Evolutionary conservation across 2,797 vertebrate genomes (phyloP), one percentile per base, ranked within the genome.

Genomic region (Sardinella longiceps): DNA sequence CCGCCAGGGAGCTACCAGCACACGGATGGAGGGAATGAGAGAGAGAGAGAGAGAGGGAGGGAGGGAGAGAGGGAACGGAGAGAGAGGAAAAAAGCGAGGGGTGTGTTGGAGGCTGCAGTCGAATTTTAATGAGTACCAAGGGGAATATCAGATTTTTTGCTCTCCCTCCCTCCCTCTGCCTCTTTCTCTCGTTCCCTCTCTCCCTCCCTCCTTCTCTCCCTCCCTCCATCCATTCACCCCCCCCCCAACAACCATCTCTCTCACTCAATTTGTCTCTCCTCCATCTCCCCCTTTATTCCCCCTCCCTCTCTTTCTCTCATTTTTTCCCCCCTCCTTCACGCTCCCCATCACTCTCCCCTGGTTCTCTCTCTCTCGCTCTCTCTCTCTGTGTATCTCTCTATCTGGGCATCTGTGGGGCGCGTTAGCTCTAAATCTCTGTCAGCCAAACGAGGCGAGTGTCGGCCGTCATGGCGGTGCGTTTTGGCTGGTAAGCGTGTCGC

Each of bases 111-210:
- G 91, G 48, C 86, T 90, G 88, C 86, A 86, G 95, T 93, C 91
- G 94, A 94, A 95, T 96, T 95, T 94, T 95, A 97, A 97, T 94
- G 95, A 97, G 95, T 92, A 94, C 94, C 90, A 83, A 89, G 93
- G 96, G 95, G 96, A 96, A 97, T 96, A 96, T 91, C 95, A 87
- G 86, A 86, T 85, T 84, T 87, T 81, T 88, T 81, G 30, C 10
- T 10, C 70, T 84, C 83, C 43, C 83, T 28, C n/a, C 5, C 33
- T 30, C 28, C 66, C 9, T 77, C 60, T n/a, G n/a, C n/a, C 60
- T 51, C 66, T 7, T 46, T 18, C 48, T n/a, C 80, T 43, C 45
- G n/a, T 53, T 80, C 84, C 77, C 84, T 82, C 74, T 85, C 56
- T 58, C 14, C 2, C 56, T 58, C 82, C 80, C 82, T 85, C 88